Conservation (phyloP, 2,113 vertebrate genomes). For the Neolamprologus tretocephalus region DNA sequence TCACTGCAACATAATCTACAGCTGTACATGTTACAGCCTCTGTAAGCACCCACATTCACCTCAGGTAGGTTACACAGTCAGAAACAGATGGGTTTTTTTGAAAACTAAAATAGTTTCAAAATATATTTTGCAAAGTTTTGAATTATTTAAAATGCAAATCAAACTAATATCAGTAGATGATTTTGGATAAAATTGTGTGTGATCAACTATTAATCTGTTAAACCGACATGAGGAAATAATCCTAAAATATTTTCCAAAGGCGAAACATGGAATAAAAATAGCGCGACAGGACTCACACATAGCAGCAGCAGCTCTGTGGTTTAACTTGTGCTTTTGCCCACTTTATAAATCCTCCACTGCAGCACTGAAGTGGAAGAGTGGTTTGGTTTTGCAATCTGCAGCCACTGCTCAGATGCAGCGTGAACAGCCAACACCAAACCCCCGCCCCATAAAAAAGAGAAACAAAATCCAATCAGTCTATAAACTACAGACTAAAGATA, state of each 20-base stretch:
- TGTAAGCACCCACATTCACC: neutral
- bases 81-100: neutral
- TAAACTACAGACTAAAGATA: neutral
- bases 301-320: neutral
- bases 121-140: neutral
- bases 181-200: accelerated
- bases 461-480: neutral
- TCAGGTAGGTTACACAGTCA: neutral
- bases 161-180: neutral
- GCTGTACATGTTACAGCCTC: neutral
- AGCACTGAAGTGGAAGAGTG: slow-evolving; percentile 17
- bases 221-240: neutral
- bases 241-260: neutral
- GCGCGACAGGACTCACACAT: neutral
- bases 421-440: neutral
- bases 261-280: neutral
- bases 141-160: neutral
- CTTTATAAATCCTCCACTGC: slow-evolving; percentile 14
- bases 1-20: neutral
- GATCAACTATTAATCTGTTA: neutral
- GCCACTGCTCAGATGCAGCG: neutral
- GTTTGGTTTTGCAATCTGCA: slow-evolving; percentile 3
- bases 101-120: neutral
- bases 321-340: neutral
- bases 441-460: neutral